Base-by-base conservation (phyloP, 1,140 invertebrate species). In the Metopolophium dirhodum region DNA sequence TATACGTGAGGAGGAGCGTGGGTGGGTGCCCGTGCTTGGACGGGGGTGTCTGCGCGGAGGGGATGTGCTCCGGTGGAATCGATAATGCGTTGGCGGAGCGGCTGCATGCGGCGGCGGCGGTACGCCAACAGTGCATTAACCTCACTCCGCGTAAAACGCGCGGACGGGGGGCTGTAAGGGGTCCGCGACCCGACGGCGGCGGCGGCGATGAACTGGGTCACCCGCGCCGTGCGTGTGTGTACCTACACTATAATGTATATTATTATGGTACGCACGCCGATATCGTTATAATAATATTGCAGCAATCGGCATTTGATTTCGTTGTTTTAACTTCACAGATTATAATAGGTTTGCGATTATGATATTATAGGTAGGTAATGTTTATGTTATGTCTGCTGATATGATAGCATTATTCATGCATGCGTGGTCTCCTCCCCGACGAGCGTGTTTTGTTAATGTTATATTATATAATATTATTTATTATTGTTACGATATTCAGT, bases 21-120 rank as follows among this genome's bases (percentile, higher is more conserved):
- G 23, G 51, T 35, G 49, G 88, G 49, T 20, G 54, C 45, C n/a
- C 37, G 51, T 37, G 6, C 23, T 26, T 1, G 1, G 47, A n/a
- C 23, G 23, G 47, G 86, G 86, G 47, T 88, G 47, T 49, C 14
- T 49, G 49, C n/a, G 35, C 20, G 20, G n/a, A 37, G 47, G 90
- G 45, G 68, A 47, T 45, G 68, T 35, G 41, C 77, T 82, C 45
- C 35, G 91, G 82, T 11, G 91, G 91, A 93, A 93, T 93, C 91
- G 91, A 93, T 93, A 93, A 93, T 93, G 91, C 91, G 91, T 93
- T 37, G 91, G 91, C 91, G 91, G 82, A 93, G 41, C 37, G 91
- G 91, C 91, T 93, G 91, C 91, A 93, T 93, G 91, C 30, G 90
- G 61, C 90, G 90, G 45, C 87, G 88, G 88, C 14, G 87, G 87